Evolutionary conservation across 1,140 invertebrate genomes (phyloP).

Genomic region (Caenorhabditis latens): DNA sequence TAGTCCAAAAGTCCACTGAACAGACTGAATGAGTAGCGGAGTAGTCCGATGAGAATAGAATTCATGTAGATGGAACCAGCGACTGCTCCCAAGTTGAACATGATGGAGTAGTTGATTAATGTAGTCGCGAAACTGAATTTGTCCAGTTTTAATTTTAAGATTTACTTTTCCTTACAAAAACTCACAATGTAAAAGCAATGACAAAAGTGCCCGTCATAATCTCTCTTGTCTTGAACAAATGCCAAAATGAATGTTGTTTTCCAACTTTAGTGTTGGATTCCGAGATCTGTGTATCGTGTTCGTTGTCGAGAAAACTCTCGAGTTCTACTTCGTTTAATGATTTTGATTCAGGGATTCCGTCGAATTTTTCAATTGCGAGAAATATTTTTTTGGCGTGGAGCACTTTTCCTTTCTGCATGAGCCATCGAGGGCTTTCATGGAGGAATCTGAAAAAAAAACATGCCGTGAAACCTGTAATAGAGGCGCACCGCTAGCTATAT

Average conservation of each 20-base stretch:
- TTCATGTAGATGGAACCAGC: constrained; percentile 40
- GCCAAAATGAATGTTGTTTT: constrained; percentile 44
- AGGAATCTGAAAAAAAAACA: constrained; percentile 9
- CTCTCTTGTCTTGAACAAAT: constrained; percentile 43
- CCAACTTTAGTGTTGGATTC: constrained; percentile 23
- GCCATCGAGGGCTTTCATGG: constrained; percentile 42
- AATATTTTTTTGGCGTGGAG: constrained; percentile 25
- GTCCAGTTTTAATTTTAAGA: too few species aligned
- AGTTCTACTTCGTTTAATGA: neutral
- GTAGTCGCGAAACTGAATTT: constrained; percentile 36
- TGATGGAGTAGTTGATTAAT: constrained; percentile 36
- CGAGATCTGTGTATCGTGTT: constrained; percentile 5
- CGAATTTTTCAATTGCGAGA: constrained; percentile 28
- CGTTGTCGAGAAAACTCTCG: constrained; percentile 21
- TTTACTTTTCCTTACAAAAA: too few species aligned
- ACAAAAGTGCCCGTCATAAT: constrained; percentile 45
- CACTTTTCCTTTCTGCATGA: constrained; percentile 46
- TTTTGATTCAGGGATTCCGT: neutral
- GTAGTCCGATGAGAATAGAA: constrained; percentile 25
- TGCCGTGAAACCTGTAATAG: too few species aligned
- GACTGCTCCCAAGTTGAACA: constrained; percentile 42
- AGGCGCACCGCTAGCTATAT: too few species aligned
- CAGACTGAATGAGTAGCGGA: constrained; percentile 26
- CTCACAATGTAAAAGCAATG: constrained; percentile 37
- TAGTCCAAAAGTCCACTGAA: constrained; percentile 38